Percentiles rank a stretch among this genome's conserved stretches.
Evolutionary conservation across 2,113 vertebrate genomes (phyloP).

Genomic region (Lepus timidus): DNA sequence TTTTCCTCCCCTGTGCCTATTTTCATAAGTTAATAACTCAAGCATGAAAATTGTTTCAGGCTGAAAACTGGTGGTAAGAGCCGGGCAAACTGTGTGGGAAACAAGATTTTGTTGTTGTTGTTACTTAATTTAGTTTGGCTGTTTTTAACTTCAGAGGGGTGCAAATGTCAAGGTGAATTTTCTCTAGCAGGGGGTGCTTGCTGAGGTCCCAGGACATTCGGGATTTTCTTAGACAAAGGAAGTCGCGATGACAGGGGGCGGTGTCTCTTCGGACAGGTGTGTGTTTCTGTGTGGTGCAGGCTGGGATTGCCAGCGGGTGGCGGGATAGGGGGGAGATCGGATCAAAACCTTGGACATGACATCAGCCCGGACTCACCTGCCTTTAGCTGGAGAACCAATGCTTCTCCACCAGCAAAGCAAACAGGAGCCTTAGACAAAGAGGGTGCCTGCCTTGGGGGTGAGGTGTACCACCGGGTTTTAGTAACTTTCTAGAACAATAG

Average conservation of each 20-base stretch:
- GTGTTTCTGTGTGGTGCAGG: not conserved
- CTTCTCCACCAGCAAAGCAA: not conserved
- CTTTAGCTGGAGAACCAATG: not conserved
- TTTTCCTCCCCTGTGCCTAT: constrained; percentile 75
- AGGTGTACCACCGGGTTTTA: not conserved
- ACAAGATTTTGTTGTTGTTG: constrained; percentile 68
- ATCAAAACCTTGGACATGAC: not conserved
- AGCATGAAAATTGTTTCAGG: constrained; percentile 81
- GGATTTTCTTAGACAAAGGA: not conserved
- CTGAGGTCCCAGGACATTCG: not conserved
- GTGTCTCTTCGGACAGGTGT: not conserved
- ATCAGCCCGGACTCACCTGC: not conserved
- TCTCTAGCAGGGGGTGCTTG: not conserved
- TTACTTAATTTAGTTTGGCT: constrained; percentile 75
- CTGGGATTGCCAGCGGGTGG: not conserved
- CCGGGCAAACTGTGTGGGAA: constrained; percentile 70
- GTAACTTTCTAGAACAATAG: not conserved
- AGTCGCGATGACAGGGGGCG: not conserved
- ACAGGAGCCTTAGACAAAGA: not conserved
- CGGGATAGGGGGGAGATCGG: not conserved
- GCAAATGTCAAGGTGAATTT: not conserved
- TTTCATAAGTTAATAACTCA: constrained; percentile 82
- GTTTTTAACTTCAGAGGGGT: constrained; percentile 61
- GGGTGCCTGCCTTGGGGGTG: accelerated
- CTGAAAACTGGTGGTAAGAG: constrained; percentile 67